Conservation (phyloP, 2,113 vertebrate genomes). For the Rhagologus leucostigma region DNA sequence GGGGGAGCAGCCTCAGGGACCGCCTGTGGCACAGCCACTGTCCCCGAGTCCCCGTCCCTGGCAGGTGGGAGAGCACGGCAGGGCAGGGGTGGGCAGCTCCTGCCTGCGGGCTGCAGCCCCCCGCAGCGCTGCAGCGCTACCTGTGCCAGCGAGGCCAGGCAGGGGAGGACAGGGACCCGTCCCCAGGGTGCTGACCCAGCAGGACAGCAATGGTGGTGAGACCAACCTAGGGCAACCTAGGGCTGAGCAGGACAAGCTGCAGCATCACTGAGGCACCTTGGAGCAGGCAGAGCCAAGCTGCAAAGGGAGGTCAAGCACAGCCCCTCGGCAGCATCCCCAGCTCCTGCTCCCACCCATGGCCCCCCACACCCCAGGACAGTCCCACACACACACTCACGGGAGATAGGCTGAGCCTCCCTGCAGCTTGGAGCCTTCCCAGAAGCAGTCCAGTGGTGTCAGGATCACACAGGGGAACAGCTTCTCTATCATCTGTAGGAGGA, state of each 20-base stretch:
- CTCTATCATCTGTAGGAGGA: constrained; percentile 89
- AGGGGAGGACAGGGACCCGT: background rate
- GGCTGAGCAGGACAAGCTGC: background rate
- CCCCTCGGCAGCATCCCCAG: background rate
- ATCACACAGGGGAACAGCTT: constrained; percentile 99
- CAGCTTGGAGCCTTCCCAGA: constrained; percentile 98
- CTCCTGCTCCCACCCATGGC: background rate
- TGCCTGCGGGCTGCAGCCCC: background rate
- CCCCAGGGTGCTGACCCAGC: background rate
- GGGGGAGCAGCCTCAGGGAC: background rate
- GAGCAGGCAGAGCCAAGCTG: background rate
- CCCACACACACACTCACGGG: constrained; percentile 86
- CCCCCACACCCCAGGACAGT: background rate
- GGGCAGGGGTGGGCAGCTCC: background rate
- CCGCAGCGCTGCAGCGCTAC: background rate
- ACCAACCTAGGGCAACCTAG: background rate
- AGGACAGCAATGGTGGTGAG: background rate
- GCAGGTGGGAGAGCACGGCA: too few species aligned
- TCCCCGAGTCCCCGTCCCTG: rapidly evolving
- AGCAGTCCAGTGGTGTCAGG: constrained; percentile 96
- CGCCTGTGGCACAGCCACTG: background rate
- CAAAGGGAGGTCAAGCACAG: background rate
- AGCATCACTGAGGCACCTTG: background rate
- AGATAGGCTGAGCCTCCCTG: constrained; percentile 97
- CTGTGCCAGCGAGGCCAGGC: background rate